Evolutionary conservation across 1,140 invertebrate species (phyloP).

Genomic region (Sesamia nonagrioides): DNA sequence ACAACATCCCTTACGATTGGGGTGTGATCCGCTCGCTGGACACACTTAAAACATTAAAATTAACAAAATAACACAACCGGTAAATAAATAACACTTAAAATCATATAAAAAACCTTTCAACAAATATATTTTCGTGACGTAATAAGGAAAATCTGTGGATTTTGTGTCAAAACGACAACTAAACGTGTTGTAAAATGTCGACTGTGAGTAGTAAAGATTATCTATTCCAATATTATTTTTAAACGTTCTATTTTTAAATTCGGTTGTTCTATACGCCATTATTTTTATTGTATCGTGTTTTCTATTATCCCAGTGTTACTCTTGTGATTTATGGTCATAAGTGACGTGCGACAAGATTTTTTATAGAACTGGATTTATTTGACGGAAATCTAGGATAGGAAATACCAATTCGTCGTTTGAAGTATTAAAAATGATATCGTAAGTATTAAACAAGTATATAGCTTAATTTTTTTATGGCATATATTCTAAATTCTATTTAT

Average conservation of each 20-base stretch:
- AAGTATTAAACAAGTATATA: no score
- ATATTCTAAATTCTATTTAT: no score
- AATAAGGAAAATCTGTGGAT: slow-evolving; percentile 4
- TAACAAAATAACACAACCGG: slow-evolving; percentile 70
- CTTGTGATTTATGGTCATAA: neutral
- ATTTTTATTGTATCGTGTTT: neutral
- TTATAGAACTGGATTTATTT: neutral
- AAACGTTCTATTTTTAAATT: slow-evolving; percentile 30
- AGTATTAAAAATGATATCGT: neutral
- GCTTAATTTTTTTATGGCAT: no score
- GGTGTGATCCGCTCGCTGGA: slow-evolving; percentile 77
- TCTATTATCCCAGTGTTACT: neutral
- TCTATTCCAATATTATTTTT: slow-evolving; percentile 41
- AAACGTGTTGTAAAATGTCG: slow-evolving; percentile 10
- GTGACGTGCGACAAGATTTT: neutral
- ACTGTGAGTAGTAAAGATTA: slow-evolving; percentile 29
- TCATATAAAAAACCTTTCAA: slow-evolving; percentile 42
- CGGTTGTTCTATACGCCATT: neutral
- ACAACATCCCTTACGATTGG: slow-evolving; percentile 76
- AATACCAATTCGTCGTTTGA: neutral
- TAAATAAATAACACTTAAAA: slow-evolving; percentile 56
- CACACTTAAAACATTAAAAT: slow-evolving; percentile 72
- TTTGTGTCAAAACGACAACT: slow-evolving; percentile 24
- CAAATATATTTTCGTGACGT: slow-evolving; percentile 3
- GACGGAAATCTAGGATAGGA: neutral